Conservation (phyloP, 2,797 vertebrate species). For the Betta splendens region DNA sequence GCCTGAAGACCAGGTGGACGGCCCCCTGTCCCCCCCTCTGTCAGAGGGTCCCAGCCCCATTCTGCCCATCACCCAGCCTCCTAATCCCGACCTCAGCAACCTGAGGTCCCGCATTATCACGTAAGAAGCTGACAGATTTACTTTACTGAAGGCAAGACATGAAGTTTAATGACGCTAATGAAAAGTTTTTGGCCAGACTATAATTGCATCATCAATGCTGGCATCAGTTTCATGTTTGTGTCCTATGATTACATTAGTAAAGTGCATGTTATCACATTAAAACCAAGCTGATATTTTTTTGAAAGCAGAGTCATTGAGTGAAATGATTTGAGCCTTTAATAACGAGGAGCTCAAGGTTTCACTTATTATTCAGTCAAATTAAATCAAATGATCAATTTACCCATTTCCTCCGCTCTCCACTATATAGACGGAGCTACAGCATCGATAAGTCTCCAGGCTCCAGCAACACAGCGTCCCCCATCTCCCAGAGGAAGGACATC, state of each 20-base stretch:
- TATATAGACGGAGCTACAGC: slow-evolving; percentile 90
- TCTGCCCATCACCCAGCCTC: slow-evolving; percentile 76
- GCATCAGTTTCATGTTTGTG: not conserved
- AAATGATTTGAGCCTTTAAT: not conserved
- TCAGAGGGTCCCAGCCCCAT: slow-evolving; percentile 73
- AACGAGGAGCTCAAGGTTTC: not conserved
- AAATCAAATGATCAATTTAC: not conserved
- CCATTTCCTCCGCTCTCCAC: not conserved
- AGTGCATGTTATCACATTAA: not conserved
- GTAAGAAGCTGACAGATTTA: slow-evolving; percentile 76
- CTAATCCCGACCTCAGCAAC: slow-evolving; percentile 77
- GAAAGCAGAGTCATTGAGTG: not conserved
- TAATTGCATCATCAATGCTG: not conserved
- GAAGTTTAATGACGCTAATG: not conserved
- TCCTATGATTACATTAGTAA: not conserved
- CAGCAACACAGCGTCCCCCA: slow-evolving; percentile 84
- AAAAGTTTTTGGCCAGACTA: not conserved
- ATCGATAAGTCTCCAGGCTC: slow-evolving; percentile 92
- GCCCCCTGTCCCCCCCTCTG: slow-evolving; percentile 73
- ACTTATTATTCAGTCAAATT: not conserved
- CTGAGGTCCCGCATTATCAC: slow-evolving; percentile 83
- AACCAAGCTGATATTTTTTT: not conserved
- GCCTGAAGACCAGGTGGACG: slow-evolving; percentile 65
- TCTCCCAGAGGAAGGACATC: slow-evolving; percentile 90
- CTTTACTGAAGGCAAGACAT: not conserved